Evolutionary conservation across 2,888 invertebrate genomes (phyloP), one percentile per base, ranked within the genome.

Genomic region (Nemurella pictetii): DNA sequence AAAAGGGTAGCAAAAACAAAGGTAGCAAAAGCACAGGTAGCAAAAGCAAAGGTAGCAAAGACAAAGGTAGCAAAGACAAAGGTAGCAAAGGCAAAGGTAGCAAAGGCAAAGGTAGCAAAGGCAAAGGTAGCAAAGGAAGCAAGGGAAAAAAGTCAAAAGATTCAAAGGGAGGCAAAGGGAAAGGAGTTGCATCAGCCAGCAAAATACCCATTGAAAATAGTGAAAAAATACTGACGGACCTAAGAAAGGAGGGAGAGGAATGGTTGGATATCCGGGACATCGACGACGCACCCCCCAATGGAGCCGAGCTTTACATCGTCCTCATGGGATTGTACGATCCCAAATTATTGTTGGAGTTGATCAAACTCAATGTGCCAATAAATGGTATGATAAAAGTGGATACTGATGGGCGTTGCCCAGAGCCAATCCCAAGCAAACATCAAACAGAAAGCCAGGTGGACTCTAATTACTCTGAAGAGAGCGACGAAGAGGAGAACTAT

Each of bases 211-310:
- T 12, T n/a, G 82, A 82, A 12, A 35, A 26, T 26, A 29, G 28
- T 0, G 77, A 75, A 27, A 84, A 84, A 29, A 35, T 30, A 7
- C n/a, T 36, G 15, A 80, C 84, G 1, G 72, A 84, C 28, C 55
- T 84, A 29, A 28, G 84, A 12, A 84, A 84, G 30, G 26, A 72
- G 36, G 84, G 84, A 9, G 84, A 84, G n/a, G 84, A 84, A 35
- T 84, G 80, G 78, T 9, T 30, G 36, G 84, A 84, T 55, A 35
- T 84, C 4, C 32, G 27, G 20, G 20, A 78, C 26, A 80, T 84
- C 3, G 84, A 84, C 15, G 84, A 84, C 30, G 29, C 35, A 0
- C 84, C 84, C 7, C 55, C 75, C 25, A 55, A 80, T 28, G 84
- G 84, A 26, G 80, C 84, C 12, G 84, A 84, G 5, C 80, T 80